Conservation (phyloP, 2,113 vertebrate genomes). For the Prunella himalayana region DNA sequence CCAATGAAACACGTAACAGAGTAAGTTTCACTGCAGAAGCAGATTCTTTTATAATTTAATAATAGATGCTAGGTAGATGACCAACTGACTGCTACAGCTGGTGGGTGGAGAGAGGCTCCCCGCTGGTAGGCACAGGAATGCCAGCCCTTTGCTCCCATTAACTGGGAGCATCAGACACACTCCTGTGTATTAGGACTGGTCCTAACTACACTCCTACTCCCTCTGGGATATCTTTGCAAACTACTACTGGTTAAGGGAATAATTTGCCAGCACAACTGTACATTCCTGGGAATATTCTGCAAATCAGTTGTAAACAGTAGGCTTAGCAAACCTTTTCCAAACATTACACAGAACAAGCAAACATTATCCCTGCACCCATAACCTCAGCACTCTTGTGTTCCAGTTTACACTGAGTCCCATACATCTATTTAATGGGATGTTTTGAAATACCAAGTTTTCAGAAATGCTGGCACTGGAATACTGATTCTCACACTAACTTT, state of each 20-base stretch:
- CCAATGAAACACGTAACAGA: neutral
- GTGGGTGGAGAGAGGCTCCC: neutral
- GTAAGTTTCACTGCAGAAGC: neutral
- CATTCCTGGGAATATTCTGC: neutral
- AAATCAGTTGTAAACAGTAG: neutral
- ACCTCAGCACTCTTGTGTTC: neutral
- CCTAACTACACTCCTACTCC: neutral
- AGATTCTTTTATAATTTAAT: neutral
- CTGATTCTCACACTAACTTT: neutral
- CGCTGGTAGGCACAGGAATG: rapidly evolving
- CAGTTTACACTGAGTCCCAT: neutral
- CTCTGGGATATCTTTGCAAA: neutral
- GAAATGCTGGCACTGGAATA: neutral
- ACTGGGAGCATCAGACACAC: rapidly evolving
- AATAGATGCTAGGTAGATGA: neutral
- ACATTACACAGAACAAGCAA: neutral
- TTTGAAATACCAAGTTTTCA: neutral
- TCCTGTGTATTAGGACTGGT: neutral
- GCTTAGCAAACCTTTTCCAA: neutral
- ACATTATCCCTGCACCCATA: neutral
- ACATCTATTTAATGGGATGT: neutral
- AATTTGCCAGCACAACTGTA: neutral
- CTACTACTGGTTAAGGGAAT: neutral
- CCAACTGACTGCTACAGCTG: neutral
- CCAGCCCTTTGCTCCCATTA: neutral